Conservation (phyloP, 2,113 vertebrate species). For the Aplodontia rufa region DNA sequence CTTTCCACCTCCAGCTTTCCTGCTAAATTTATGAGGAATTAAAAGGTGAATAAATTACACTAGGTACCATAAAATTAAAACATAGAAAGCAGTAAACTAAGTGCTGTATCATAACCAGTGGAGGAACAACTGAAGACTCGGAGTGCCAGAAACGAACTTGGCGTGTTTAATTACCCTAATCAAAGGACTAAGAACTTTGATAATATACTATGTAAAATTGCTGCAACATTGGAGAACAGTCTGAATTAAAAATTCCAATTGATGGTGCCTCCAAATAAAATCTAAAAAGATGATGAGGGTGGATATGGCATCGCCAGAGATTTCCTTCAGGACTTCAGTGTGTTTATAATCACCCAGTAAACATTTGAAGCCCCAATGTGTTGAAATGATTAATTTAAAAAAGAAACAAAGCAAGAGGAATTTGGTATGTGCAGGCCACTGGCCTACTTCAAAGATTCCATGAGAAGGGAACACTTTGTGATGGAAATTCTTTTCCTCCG, state of each 20-base stretch:
- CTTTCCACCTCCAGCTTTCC: background rate
- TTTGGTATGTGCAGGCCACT: constrained; percentile 78
- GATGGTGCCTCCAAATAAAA: constrained; percentile 86
- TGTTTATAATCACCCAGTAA: constrained; percentile 86
- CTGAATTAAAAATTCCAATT: constrained; percentile 87
- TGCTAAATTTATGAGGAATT: background rate
- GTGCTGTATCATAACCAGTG: background rate
- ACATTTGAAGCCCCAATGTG: constrained; percentile 83
- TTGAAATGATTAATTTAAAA: constrained; percentile 87
- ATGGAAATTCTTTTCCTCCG: constrained; percentile 84
- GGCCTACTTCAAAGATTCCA: constrained; percentile 85
- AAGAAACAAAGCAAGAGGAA: constrained; percentile 83
- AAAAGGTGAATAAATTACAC: background rate
- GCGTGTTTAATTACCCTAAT: constrained; percentile 85
- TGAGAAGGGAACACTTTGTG: constrained; percentile 83
- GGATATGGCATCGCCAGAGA: constrained; percentile 80
- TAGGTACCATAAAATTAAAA: constrained; percentile 54
- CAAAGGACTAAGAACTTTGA: constrained; percentile 83
- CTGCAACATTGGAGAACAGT: constrained; percentile 81
- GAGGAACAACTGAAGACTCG: constrained; percentile 45
- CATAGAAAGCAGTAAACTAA: constrained; percentile 25
- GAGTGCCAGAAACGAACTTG: constrained; percentile 80
- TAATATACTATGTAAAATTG: constrained; percentile 79
- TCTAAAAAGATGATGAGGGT: constrained; percentile 81
- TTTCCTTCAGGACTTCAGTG: constrained; percentile 74